Evolutionary conservation across 1,140 invertebrate species (phyloP).

Genomic region (Chironomus tepperi): DNA sequence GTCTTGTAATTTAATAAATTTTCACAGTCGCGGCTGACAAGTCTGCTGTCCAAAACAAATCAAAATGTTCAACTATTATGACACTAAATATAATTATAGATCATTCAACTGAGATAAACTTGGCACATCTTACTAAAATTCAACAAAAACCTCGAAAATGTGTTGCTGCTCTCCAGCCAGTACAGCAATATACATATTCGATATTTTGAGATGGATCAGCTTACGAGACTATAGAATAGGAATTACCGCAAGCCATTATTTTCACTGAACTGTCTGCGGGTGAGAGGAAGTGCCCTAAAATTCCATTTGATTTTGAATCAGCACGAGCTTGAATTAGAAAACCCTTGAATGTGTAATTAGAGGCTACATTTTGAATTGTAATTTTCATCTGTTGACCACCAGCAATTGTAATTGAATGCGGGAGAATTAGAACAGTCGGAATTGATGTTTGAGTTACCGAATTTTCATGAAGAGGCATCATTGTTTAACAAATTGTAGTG

Average conservation of each 20-base stretch:
- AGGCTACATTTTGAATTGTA: not conserved
- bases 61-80: not conserved
- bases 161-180: not conserved
- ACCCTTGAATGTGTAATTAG: conserved; percentile 3
- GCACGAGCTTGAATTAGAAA: not conserved
- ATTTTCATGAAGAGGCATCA: not conserved
- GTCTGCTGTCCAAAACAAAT: not conserved
- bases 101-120: not conserved
- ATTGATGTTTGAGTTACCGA: not conserved
- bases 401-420: not conserved
- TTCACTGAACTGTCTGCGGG: not conserved
- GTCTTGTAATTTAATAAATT: not conserved
- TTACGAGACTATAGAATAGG: not conserved
- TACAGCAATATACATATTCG: not conserved
- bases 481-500: not conserved
- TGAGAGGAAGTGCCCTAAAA: not conserved
- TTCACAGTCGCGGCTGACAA: not conserved
- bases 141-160: not conserved
- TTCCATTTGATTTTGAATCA: not conserved
- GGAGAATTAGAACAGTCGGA: not conserved
- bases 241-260: not conserved
- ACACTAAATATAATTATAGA: not conserved
- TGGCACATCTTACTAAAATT: not conserved
- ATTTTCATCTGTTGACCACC: not conserved
- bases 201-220: not conserved